A percentile compares a stretch with the other conserved stretches of the same genome.
Conservation (phyloP, 2,888 invertebrate genomes). For the Lasioglossum morio region DNA sequence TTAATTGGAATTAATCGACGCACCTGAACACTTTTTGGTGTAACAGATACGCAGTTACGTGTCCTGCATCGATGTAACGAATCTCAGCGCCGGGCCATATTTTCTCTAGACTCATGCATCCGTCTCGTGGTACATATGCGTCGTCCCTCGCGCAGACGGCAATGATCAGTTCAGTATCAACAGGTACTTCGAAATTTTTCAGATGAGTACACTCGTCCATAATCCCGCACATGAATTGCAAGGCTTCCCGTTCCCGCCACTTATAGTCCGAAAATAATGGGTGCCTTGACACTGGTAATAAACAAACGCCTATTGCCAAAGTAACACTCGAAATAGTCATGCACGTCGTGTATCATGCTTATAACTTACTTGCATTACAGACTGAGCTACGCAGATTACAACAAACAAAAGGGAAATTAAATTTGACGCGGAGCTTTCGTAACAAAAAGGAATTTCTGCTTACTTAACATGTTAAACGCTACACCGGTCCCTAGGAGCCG, state of each 20-base stretch:
- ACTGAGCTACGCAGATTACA: background rate
- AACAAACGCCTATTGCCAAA: slow-evolving; percentile 77
- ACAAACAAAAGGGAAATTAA: background rate
- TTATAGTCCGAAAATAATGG: slow-evolving; percentile 83
- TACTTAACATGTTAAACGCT: background rate
- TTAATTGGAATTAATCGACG: background rate
- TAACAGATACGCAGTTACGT: slow-evolving; percentile 94
- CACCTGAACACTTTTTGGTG: slow-evolving; percentile 96
- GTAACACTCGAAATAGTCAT: slow-evolving; percentile 26
- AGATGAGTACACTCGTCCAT: slow-evolving; percentile 99
- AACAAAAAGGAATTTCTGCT: background rate
- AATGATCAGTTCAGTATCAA: slow-evolving; percentile 95
- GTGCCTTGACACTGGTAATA: slow-evolving; percentile 80
- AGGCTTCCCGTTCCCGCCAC: slow-evolving; percentile 91
- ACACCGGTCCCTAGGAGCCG: background rate
- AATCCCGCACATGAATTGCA: slow-evolving; percentile 97
- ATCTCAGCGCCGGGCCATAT: slow-evolving; percentile 98
- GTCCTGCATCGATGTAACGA: slow-evolving; percentile 94
- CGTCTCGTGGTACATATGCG: slow-evolving; percentile 95
- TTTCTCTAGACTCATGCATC: slow-evolving; percentile 92
- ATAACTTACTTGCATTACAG: background rate
- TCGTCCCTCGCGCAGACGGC: slow-evolving; percentile 96
- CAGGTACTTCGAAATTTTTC: slow-evolving; percentile 94
- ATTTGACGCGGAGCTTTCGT: background rate
- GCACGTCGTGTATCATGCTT: slow-evolving; percentile 43